Base-by-base conservation (phyloP, 2,888 invertebrate genomes). In the Trichogramma dendrolimi region DNA sequence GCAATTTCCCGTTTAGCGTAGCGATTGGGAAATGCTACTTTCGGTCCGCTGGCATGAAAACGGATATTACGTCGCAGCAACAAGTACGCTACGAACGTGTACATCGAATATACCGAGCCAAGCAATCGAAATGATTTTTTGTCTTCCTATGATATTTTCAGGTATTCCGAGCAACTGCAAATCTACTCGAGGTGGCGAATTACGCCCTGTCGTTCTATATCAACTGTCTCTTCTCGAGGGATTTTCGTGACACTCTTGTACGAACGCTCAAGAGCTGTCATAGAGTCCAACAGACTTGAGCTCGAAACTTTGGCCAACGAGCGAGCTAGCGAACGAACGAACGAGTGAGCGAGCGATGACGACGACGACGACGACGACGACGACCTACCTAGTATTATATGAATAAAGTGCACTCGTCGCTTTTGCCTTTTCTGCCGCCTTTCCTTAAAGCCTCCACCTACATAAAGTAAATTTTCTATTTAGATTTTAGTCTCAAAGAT, bases 161-260 rank as follows among this genome's bases (percentile, higher is more conserved):
- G 86, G 85, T 88, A 50, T 88, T 88, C 72, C 84, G 88, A 11
- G 87, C 88, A 1, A 75, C 87, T 55, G 88, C 89, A 60, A 90
- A 90, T 79, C 81, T 90, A 43, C 80, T 90, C 74, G 90, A 90
- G 80, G 82, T 90, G 54, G 85, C 86, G 68, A 90, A 90, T 78
- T 90, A 90, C 77, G 89, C 90, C 43, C 85, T 89, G 66, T 90
- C 90, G 46, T 90, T 90, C 81, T 88, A 90, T 77, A 87, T 90
- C 64, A 90, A 90, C 79, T 90, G 88, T 75, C 83, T 89, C 63
- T 89, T 90, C 77, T 89, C 89, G 67, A 87, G 89, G 71, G 89
- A 90, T 72, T 90, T 90, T 76, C 84, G 90, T 44, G 86, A 85
- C 71, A 90, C 89, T 0, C 78, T 88, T 66, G 78, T 87, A 67